phyloP scores from a whole-genome alignment of 2,797 vertebrate species.

The Alauda arvensis region DNA sequence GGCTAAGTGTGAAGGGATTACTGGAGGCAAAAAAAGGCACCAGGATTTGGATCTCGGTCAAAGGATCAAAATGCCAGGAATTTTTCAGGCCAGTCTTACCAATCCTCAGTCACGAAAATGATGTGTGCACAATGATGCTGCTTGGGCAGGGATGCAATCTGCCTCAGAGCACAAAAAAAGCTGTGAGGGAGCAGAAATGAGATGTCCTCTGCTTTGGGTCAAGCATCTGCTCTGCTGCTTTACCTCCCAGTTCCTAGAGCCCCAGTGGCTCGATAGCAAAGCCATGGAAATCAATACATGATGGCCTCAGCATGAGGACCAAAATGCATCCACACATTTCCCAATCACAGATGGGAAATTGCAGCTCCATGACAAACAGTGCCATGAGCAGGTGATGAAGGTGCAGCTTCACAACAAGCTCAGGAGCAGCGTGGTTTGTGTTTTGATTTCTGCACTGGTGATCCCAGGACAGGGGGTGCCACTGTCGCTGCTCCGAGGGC shows the following conservation, averaged over 20 bases:
- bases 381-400: neutral
- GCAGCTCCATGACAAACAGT: neutral
- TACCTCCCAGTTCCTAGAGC: neutral
- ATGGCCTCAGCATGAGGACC: accelerated
- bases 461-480: neutral
- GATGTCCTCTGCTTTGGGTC: neutral
- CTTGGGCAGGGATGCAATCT: neutral
- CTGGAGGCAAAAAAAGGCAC: neutral
- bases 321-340: neutral
- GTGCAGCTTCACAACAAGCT: neutral
- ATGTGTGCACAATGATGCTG: accelerated
- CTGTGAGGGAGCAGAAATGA: neutral
- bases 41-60: neutral
- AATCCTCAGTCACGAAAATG: neutral
- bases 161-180: neutral
- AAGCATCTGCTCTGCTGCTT: neutral
- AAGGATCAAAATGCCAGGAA: neutral
- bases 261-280: accelerated
- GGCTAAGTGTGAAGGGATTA: neutral
- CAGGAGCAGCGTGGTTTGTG: accelerated
- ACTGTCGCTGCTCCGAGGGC: accelerated
- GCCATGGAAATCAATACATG: neutral
- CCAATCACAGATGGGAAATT: accelerated
- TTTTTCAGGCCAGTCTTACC: neutral
- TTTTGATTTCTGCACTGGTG: accelerated